Conservation (phyloP, 2,113 vertebrate genomes). For the Rhodinocichla rosea region DNA sequence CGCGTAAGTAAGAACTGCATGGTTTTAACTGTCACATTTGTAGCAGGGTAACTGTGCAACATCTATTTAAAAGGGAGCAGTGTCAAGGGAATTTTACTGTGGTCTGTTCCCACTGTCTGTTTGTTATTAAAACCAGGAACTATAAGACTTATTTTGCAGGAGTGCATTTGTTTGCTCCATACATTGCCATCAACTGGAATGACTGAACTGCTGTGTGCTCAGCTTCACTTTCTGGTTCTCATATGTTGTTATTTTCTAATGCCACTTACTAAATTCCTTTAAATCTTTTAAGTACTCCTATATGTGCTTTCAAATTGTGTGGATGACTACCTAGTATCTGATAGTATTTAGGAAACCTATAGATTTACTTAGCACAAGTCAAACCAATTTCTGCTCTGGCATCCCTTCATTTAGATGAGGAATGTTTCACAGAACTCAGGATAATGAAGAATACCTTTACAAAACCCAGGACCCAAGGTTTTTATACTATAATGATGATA, state of each 20-base stretch:
- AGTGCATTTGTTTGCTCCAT: neutral
- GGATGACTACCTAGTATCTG: neutral
- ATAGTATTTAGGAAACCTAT: neutral
- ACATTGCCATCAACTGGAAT: neutral
- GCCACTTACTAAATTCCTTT: neutral
- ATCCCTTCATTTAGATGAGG: neutral
- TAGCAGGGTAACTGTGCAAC: neutral
- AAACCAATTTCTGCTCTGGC: neutral
- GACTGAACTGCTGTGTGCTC: neutral
- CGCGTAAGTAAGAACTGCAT: conserved; percentile 80
- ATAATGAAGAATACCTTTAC: neutral
- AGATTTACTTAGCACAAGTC: neutral
- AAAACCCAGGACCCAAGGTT: neutral
- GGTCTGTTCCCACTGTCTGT: neutral
- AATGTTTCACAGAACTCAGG: neutral
- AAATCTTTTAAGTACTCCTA: neutral
- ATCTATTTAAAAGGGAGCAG: neutral
- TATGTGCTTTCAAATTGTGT: neutral
- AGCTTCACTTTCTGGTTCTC: neutral
- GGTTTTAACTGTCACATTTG: neutral
- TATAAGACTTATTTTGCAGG: neutral
- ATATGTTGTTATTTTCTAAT: neutral
- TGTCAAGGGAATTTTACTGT: neutral
- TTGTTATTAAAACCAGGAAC: neutral
- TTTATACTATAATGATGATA: neutral